Percentiles rank a stretch among this genome's conserved stretches.
These are phyloP conservation scores for Ptychochromis oligacanthus DNA, from an alignment of 2,113 vertebrate genomes.

Conservation along the genomic window DNA sequence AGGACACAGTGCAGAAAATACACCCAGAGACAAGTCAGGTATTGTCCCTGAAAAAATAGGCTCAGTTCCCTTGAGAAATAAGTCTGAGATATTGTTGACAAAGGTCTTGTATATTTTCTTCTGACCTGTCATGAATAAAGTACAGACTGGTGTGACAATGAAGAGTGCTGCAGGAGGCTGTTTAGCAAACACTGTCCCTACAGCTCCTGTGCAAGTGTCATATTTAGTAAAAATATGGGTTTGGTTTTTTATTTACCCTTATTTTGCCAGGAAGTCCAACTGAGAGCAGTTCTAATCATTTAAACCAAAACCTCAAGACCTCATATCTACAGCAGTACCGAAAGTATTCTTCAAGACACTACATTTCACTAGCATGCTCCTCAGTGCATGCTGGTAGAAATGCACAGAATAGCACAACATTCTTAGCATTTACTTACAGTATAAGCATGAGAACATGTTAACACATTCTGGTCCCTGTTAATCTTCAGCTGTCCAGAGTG, in stretches of 20 bases:
- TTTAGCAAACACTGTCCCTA: background rate
- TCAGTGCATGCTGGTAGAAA: background rate
- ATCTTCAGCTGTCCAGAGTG: constrained; percentile 94
- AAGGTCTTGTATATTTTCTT: background rate
- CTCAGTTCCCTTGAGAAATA: background rate
- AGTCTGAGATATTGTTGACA: background rate
- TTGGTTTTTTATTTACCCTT: background rate
- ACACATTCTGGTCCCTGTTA: constrained; percentile 17
- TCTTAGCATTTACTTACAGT: background rate
- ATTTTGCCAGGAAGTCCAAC: background rate
- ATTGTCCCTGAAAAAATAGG: background rate
- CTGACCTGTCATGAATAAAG: background rate
- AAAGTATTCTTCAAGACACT: background rate
- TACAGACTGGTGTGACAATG: background rate
- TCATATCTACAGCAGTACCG: background rate
- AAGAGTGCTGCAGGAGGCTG: background rate
- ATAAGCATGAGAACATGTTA: background rate
- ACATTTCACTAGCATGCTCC: background rate
- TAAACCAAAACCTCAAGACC: background rate
- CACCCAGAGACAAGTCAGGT: background rate
- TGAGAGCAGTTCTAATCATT: background rate
- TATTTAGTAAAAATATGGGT: background rate
- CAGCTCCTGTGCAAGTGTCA: background rate
- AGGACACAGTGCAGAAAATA: background rate
- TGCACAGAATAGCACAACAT: background rate